Base-by-base conservation (phyloP, 2,113 vertebrate genomes). In the Oreocharis arfaki region DNA sequence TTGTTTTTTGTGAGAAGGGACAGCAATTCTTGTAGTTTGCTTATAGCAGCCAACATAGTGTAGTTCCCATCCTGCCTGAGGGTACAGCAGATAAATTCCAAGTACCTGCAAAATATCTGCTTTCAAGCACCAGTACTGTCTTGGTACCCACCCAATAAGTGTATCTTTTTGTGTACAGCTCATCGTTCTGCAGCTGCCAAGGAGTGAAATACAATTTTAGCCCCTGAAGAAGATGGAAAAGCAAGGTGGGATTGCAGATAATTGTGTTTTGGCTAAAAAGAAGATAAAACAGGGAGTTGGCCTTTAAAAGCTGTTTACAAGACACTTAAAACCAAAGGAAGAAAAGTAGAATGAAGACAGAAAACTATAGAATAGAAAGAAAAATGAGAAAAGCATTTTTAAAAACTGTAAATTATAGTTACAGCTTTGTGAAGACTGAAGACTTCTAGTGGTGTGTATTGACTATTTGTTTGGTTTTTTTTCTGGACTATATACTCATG, bases 231-330 rank as follows among this genome's bases (percentile, higher is more conserved):
- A 73, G 55, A 59, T 83, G 56, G 16, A 80, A 49, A 84, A 84
- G 12, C 89, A 95, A 92, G 86, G 91, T 96, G 95, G 84, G 30
- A 41, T 63, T 81, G 68, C 76, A 95, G 94, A 96, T 95, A 96
- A 68, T 69, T 35, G 74, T 47, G 35, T 10, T 75, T 23, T 68
- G 79, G 35, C 61, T 74, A 35, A 65, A 95, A 82, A 33, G 37
- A 89, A 78, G 95, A 93, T 87, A 93, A 87, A 75, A 6, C 20
- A 64, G 56, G 33, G 64, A 77, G 89, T 42, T 95, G 33, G 23
- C 86, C 84, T 89, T 47, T 49, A 8, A 6, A 77, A 74, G 53
- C 74, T 95, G 61, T 92, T 95, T 93, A 68, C 47, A 56, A 56
- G 41, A 13, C 9, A 10, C 3, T 80, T 59, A 55, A 80, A 91